Conservation (phyloP, 2,888 invertebrate species). For the Bugula neritina region DNA sequence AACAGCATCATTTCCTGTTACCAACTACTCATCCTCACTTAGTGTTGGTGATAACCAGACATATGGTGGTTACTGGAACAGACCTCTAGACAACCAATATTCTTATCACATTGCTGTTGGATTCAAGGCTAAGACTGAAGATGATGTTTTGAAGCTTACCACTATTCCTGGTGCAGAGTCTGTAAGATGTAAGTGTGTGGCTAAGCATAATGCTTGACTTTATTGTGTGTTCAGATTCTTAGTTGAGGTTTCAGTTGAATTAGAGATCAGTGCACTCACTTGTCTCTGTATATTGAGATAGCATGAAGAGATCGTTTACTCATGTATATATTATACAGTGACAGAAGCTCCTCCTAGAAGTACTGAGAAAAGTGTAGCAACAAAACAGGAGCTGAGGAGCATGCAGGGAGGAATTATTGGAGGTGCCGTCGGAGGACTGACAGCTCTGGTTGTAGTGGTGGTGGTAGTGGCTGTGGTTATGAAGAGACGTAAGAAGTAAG, state of each 20-base stretch:
- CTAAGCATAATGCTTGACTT: too few relatives aligned
- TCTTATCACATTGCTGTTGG: constrained; percentile 68
- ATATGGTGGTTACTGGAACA: constrained; percentile 75
- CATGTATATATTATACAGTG: too few relatives aligned
- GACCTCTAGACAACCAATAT: constrained; percentile 63
- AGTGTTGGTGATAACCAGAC: constrained; percentile 70
- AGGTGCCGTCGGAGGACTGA: neutral
- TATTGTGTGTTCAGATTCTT: too few relatives aligned
- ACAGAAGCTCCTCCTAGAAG: too few relatives aligned
- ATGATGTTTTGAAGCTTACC: neutral
- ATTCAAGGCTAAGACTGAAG: constrained; percentile 64
- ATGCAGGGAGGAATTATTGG: neutral
- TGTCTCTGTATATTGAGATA: too few relatives aligned
- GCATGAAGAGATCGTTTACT: too few relatives aligned
- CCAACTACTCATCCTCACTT: constrained; percentile 56
- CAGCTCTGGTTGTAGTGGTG: neutral
- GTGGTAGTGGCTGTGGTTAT: neutral
- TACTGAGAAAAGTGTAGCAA: too few relatives aligned
- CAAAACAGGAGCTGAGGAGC: too few relatives aligned
- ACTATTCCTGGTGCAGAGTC: neutral
- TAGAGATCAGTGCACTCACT: too few relatives aligned
- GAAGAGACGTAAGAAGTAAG: neutral
- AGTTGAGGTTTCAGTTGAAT: too few relatives aligned
- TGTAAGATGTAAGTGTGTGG: neutral
- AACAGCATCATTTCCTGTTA: neutral